Base-by-base conservation (phyloP, 2,888 invertebrate species). In the Pocota personata region DNA sequence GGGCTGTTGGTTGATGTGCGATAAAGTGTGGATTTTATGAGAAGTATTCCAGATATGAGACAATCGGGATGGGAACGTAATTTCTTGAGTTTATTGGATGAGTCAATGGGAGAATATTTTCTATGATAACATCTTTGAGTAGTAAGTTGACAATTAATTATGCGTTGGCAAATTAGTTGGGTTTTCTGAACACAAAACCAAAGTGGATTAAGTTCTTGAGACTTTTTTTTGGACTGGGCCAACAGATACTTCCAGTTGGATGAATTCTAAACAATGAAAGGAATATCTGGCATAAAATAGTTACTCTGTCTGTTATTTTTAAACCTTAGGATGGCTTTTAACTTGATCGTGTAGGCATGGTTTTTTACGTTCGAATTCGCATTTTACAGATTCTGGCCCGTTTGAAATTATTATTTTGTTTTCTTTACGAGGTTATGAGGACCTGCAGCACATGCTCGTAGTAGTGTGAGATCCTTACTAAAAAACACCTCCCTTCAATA, bases 11-110 rank as follows among this genome's bases (percentile, higher is more conserved):
- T 14, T 69, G 76, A 76, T 64, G 66, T 57, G 75, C 58, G 71
- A 80, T 84, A 76, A 84, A 80, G 43, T 64, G 69, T 69, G 48
- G 73, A 62, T 75, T 84, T 79, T 79, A 84, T 79, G 55, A 46
- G 43, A 64, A 73, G 27, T 62, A 37, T 19, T 66, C 37, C 14
- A 48, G 60, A 75, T 67, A 62, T 57, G 35, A 48, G 55, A 21
- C 67, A 58, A 76, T 57, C 50, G 30, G 58, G 32, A 60, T 58
- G 48, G 40, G 21, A 40, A 55, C 58, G 43, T 76, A 35, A 50
- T 67, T 67, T 77, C 40, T 37, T 21, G 58, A 69, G 21, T 69
- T 69, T 69, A 78, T 77, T 67, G 30, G 52, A 21, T 14, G 50
- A 48, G 46, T 57, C 24, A 58, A 57, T 35, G 64, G 43, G 48